Conservation (phyloP, 1,140 invertebrate species). For the Rhynchophorus ferrugineus region DNA sequence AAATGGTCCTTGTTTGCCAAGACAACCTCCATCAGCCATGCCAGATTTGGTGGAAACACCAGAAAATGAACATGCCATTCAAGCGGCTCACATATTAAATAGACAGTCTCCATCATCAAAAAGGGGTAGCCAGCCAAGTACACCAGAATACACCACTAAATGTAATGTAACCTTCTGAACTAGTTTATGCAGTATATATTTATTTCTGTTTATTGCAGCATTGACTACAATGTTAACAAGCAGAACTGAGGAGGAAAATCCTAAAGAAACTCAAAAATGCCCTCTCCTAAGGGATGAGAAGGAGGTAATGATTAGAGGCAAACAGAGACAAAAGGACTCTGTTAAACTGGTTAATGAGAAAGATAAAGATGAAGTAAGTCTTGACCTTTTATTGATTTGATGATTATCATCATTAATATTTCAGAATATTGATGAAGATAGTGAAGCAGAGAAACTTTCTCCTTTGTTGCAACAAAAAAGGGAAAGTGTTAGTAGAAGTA, state of each 20-base stretch:
- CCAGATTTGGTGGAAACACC: constrained; percentile 45
- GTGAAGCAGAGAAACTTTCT: constrained; percentile 71
- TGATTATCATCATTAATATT: constrained; percentile 1
- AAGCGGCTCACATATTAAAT: constrained; percentile 62
- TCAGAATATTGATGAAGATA: constrained; percentile 57
- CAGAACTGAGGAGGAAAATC: constrained; percentile 48
- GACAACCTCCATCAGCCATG: constrained; percentile 47
- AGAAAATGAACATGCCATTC: constrained; percentile 40
- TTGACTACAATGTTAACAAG: constrained; percentile 56
- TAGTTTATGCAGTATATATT: not conserved
- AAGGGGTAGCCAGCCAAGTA: constrained; percentile 34
- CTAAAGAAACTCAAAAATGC: constrained; percentile 42
- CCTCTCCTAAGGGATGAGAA: constrained; percentile 36
- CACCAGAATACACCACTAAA: constrained; percentile 41
- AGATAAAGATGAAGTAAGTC: constrained; percentile 45
- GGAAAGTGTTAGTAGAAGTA: constrained; percentile 18
- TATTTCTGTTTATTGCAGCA: constrained; percentile 53
- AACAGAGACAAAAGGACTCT: constrained; percentile 41
- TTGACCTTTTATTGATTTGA: constrained; percentile 1
- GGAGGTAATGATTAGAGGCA: constrained; percentile 39
- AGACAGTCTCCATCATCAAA: constrained; percentile 42
- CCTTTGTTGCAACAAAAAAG: constrained; percentile 50
- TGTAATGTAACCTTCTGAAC: constrained; percentile 7
- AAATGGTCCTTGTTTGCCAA: constrained; percentile 78
- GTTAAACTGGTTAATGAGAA: constrained; percentile 53